These are phyloP conservation scores for Hycleus cichorii DNA, from an alignment of 1,140 invertebrate genomes.

Conservation along the genomic window DNA sequence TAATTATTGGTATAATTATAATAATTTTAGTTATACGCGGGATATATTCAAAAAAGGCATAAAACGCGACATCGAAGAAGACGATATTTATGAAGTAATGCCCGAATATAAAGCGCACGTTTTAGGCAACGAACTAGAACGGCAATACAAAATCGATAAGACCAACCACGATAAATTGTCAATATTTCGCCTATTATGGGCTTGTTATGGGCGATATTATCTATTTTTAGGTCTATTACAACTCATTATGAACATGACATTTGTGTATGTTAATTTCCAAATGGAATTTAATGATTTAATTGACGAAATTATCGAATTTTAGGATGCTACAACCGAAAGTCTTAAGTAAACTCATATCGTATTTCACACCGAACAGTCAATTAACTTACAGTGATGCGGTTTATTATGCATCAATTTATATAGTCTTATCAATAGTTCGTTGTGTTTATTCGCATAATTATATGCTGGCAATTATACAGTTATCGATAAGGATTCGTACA, in stretches of 20 bases:
- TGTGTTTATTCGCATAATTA: constrained; percentile 53
- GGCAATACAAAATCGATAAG: constrained; percentile 40
- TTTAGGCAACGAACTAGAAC: constrained; percentile 46
- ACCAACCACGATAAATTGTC: constrained; percentile 20
- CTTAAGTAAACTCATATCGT: constrained; percentile 6
- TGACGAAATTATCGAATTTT: neutral
- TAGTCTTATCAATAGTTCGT: neutral
- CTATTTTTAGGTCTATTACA: neutral
- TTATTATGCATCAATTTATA: constrained; percentile 2
- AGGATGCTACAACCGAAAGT: constrained; percentile 2
- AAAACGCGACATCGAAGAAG: constrained; percentile 44
- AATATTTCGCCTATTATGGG: neutral
- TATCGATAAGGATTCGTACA: constrained; percentile 72
- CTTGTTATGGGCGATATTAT: constrained; percentile 5
- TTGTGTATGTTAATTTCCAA: constrained; percentile 1
- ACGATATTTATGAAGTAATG: constrained; percentile 48
- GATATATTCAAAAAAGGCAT: constrained; percentile 35
- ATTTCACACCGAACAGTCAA: neutral
- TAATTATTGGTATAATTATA: neutral
- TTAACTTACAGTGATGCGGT: neutral
- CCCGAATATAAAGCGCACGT: constrained; percentile 44
- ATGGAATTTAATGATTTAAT: neutral
- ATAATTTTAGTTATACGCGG: constrained; percentile 5
- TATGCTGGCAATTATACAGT: constrained; percentile 61
- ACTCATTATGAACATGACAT: neutral